These are phyloP conservation scores for Musca domestica DNA, from an alignment of 1,140 invertebrate species.

Conservation along the genomic window DNA sequence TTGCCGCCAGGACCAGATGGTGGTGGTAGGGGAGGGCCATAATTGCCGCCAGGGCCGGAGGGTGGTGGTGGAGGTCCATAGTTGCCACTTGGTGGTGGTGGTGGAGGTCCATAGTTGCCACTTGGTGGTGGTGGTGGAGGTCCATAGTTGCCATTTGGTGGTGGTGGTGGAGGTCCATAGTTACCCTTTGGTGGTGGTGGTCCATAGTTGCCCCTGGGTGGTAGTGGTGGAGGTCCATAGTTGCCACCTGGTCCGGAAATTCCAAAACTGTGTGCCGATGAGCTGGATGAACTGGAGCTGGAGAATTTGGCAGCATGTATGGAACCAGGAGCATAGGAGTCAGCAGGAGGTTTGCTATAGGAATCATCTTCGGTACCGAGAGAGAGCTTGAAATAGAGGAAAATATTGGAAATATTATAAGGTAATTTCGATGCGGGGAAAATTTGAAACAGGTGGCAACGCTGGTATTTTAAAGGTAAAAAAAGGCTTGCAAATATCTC, in stretches of 20 bases:
- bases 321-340: conserved; percentile 41
- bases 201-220: conserved; percentile 28
- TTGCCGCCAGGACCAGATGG: conserved; percentile 29
- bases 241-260: conserved; percentile 25
- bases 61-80: conserved; percentile 51
- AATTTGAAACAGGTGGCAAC: too few species aligned
- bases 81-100: conserved; percentile 44
- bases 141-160: conserved; percentile 28
- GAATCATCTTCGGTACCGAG: conserved; percentile 37
- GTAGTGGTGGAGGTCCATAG: conserved; percentile 30
- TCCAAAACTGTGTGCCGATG: not conserved
- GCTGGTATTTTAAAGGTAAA: too few species aligned
- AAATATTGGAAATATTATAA: not conserved
- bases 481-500: too few species aligned
- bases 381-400: conserved; percentile 27
- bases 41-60: conserved; percentile 40
- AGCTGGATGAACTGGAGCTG: conserved; percentile 10
- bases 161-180: conserved; percentile 40
- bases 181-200: conserved; percentile 24
- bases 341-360: conserved; percentile 40
- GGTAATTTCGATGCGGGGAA: not conserved
- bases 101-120: conserved; percentile 56
- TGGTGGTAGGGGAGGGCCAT: conserved; percentile 53
- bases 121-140: conserved; percentile 26
- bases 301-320: conserved; percentile 39